A percentile compares a stretch with the other conserved stretches of the same genome.
Conservation (phyloP, 2,113 vertebrate species). For the Heterochromis multidens region DNA sequence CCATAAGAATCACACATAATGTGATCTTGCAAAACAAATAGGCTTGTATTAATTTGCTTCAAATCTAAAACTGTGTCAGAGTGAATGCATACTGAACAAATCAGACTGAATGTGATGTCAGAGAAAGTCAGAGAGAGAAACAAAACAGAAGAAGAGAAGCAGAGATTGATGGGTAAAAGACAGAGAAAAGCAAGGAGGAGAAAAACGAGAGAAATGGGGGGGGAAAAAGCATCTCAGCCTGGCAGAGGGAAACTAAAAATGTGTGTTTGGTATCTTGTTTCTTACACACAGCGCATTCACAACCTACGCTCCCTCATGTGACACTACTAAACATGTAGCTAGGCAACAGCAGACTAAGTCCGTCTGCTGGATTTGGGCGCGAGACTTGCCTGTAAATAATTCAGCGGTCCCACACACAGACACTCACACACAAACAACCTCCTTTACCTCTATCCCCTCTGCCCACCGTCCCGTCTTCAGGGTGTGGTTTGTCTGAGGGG, state of each 20-base stretch:
- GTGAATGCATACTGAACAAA: neutral
- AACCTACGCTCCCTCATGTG: conserved; percentile 59
- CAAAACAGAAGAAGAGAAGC: neutral
- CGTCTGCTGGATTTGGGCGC: conserved; percentile 47
- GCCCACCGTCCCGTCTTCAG: conserved; percentile 31
- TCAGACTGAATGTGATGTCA: neutral
- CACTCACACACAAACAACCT: neutral
- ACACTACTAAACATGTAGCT: conserved; percentile 60
- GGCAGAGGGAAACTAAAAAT: conserved; percentile 34
- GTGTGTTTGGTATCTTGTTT: conserved; percentile 63
- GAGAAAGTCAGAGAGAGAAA: neutral
- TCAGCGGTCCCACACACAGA: conserved; percentile 1
- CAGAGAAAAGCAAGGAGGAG: neutral
- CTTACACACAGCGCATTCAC: conserved; percentile 54
- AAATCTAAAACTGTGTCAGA: neutral
- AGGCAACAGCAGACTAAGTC: conserved; percentile 64
- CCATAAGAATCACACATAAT: neutral
- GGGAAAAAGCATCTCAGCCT: neutral
- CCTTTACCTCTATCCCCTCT: conserved; percentile 10
- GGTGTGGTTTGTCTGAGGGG: conserved; percentile 53
- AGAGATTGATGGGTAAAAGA: neutral
- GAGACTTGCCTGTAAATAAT: conserved; percentile 55
- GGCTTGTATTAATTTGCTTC: neutral
- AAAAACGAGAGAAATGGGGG: neutral
- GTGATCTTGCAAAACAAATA: neutral